Conservation (phyloP, 2,113 vertebrate genomes). For the Spea bombifrons region DNA sequence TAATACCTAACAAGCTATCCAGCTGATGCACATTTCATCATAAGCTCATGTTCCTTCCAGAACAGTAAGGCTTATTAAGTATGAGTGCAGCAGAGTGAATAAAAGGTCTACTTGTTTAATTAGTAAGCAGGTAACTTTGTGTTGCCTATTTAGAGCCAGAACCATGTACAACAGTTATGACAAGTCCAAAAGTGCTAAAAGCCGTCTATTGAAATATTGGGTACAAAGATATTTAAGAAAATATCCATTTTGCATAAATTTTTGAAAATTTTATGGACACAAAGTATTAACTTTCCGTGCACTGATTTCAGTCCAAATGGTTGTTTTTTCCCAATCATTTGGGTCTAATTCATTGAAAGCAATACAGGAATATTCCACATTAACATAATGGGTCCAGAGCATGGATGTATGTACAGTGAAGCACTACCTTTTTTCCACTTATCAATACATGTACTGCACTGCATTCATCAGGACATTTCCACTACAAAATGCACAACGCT, state of each 20-base stretch:
- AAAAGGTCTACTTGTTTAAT: conserved; percentile 41
- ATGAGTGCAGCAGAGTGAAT: conserved; percentile 7
- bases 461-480: no score
- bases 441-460: no score
- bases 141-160: neutral
- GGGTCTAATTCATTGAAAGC: no score
- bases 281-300: no score
- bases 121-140: conserved; percentile 33
- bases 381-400: no score
- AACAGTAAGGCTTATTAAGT: conserved; percentile 28
- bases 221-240: neutral
- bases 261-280: no score
- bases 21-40: conserved; percentile 32
- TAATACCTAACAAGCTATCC: conserved; percentile 22
- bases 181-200: neutral
- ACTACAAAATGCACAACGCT: no score
- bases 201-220: neutral
- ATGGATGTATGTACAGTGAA: no score
- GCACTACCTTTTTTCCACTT: no score
- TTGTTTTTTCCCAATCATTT: no score
- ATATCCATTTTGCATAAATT: neutral
- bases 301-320: no score
- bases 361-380: no score
- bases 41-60: conserved; percentile 14
- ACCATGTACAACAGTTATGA: neutral